These are phyloP conservation scores for Drosophila kuntzei DNA, from an alignment of 2,888 invertebrate species.

Conservation along the genomic window DNA sequence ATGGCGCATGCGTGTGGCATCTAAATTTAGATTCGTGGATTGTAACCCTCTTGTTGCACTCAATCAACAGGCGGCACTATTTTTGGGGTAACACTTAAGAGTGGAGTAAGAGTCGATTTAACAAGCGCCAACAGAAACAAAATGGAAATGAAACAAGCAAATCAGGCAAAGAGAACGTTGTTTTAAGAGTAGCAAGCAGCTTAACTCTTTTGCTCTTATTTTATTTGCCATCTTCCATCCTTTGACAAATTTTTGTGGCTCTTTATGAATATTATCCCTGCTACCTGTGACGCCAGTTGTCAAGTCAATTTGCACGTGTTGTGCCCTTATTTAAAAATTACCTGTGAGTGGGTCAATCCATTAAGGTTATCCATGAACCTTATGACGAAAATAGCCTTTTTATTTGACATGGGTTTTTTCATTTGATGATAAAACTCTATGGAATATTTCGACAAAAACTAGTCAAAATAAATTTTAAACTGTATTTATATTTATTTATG, in stretches of 20 bases:
- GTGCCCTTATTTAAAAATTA: not conserved
- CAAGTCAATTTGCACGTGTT: conserved; percentile 29
- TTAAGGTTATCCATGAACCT: not conserved
- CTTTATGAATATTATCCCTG: conserved; percentile 13
- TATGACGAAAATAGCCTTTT: not conserved
- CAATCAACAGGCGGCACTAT: conserved; percentile 49
- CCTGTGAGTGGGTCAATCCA: conserved; percentile 17
- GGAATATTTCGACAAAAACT: not conserved
- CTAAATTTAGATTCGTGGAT: conserved; percentile 44
- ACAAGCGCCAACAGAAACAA: conserved; percentile 41
- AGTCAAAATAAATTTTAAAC: too few species aligned
- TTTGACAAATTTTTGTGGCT: conserved; percentile 16
- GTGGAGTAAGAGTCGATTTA: conserved; percentile 10
- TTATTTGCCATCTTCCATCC: not conserved
- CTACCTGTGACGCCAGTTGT: conserved; percentile 37
- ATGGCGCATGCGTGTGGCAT: conserved; percentile 46
- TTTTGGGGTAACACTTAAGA: conserved; percentile 32
- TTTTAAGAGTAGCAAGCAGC: conserved; percentile 30
- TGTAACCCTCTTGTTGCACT: conserved; percentile 29
- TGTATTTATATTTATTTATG: too few species aligned
- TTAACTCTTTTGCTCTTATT: not conserved
- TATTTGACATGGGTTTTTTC: not conserved
- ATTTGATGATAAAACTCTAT: not conserved
- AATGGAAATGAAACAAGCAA: conserved; percentile 52
- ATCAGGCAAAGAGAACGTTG: conserved; percentile 14